phyloP scores from a whole-genome alignment of 35 echinoderm and acorn worm genomes.

The Ophioderma brevispina region DNA sequence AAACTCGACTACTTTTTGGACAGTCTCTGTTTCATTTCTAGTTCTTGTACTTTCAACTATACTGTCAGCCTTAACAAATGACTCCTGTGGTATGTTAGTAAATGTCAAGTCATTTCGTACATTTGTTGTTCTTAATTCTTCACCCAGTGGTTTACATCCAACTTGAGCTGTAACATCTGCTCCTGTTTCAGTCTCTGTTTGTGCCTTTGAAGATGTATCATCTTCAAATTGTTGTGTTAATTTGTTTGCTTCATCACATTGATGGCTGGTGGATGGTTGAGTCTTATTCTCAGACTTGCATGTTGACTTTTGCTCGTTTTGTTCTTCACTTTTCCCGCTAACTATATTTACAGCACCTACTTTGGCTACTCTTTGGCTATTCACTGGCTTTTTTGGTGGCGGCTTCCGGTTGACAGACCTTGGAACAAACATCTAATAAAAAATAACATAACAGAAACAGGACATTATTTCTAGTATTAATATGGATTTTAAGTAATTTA shows the following conservation, averaged over 20 bases:
- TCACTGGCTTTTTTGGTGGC: neutral
- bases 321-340: neutral
- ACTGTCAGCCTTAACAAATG: neutral
- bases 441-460: no score
- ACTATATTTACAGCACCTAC: neutral
- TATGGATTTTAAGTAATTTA: no score
- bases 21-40: neutral
- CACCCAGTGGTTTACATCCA: neutral
- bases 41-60: no score
- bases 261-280: no score
- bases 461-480: no score
- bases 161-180: no score
- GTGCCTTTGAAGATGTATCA: neutral
- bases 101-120: neutral
- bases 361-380: no score
- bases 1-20: neutral
- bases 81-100: neutral
- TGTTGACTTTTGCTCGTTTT: neutral
- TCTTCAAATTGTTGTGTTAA: no score
- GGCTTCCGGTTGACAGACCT: conserved; percentile 33
- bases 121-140: conserved; percentile 2
- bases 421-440: conserved; percentile 39
- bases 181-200: neutral
- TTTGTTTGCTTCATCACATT: no score
- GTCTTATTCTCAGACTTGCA: no score